phyloP scores from a whole-genome alignment of 2,888 invertebrate species.

The Acanthosepion pharaonis region DNA sequence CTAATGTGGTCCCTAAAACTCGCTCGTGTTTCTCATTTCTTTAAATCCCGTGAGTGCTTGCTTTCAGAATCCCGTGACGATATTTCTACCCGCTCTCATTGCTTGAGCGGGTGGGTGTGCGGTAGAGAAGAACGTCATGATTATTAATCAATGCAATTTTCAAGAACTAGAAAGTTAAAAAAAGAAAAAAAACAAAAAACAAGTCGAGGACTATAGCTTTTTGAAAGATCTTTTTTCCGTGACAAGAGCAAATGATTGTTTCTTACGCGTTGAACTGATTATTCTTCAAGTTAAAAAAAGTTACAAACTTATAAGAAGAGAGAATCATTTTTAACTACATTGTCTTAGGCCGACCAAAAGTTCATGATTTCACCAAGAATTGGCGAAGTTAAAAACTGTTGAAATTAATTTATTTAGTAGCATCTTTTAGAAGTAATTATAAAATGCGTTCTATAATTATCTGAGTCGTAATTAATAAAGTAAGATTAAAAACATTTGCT shows the following conservation, averaged over 20 bases:
- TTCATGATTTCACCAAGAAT: neutral
- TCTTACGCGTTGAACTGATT: neutral
- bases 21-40: neutral
- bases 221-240: neutral
- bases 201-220: neutral
- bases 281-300: neutral
- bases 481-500: neutral
- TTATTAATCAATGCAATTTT: constrained; percentile 33
- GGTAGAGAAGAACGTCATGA: neutral
- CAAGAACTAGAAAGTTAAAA: neutral
- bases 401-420: neutral
- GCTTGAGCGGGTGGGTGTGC: neutral
- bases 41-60: neutral
- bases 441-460: neutral
- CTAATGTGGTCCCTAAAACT: constrained; percentile 4
- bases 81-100: neutral
- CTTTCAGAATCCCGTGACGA: neutral
- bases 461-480: neutral
- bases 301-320: neutral
- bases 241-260: neutral
- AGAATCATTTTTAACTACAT: neutral
- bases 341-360: neutral
- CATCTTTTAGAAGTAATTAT: neutral
- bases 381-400: neutral
- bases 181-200: no score